These are phyloP conservation scores for Vesta saturnalis DNA, from an alignment of 2,888 invertebrate species.

Conservation along the genomic window DNA sequence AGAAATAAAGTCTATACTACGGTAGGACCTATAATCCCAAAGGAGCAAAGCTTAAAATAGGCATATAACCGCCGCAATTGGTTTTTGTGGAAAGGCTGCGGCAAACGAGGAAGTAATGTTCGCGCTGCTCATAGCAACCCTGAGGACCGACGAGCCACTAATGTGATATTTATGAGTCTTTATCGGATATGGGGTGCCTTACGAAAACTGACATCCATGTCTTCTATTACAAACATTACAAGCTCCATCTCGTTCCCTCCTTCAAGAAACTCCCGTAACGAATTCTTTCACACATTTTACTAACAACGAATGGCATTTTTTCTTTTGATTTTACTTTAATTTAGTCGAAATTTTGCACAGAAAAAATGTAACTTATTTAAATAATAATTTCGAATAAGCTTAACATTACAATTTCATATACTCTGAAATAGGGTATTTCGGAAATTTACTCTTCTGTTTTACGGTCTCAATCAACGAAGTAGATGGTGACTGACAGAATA, in stretches of 20 bases:
- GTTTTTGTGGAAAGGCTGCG: constrained; percentile 57
- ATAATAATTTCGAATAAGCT: too few species aligned
- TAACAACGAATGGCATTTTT: constrained; percentile 16
- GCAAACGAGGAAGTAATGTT: constrained; percentile 61
- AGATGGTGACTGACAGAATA: too few species aligned
- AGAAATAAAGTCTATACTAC: constrained; percentile 29
- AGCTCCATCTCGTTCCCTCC: constrained; percentile 35
- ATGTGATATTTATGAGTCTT: constrained; percentile 60
- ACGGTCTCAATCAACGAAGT: too few species aligned
- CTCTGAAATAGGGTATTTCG: too few species aligned
- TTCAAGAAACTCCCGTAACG: constrained; percentile 14
- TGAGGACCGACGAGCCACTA: constrained; percentile 57
- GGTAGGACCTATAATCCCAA: constrained; percentile 35
- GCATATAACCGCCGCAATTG: constrained; percentile 52
- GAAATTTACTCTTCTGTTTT: too few species aligned
- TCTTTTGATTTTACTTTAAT: constrained; percentile 21
- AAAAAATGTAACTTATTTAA: too few species aligned
- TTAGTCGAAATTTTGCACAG: neutral
- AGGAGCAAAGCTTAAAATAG: constrained; percentile 37
- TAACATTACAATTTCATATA: too few species aligned
- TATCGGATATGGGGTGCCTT: constrained; percentile 55
- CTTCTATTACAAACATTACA: constrained; percentile 54
- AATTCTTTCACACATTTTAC: constrained; percentile 4
- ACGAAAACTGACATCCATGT: constrained; percentile 49
- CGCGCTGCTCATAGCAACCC: constrained; percentile 55